phyloP scores from a whole-genome alignment of 1,140 invertebrate genomes.

The Bombus terrestris region DNA sequence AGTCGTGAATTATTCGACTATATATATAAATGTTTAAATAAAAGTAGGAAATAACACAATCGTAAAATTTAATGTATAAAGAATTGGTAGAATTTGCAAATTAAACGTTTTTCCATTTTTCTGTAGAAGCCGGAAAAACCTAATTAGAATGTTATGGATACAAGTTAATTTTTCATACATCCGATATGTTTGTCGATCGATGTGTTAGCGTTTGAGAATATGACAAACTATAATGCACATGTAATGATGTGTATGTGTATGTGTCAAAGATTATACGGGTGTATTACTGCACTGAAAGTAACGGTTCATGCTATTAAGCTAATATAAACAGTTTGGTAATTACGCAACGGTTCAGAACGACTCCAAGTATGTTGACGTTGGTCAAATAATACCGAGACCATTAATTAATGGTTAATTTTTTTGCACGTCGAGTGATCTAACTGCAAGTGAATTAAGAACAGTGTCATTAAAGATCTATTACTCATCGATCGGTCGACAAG shows the following conservation, averaged over 20 bases:
- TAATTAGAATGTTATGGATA: no score
- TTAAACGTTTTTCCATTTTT: background rate
- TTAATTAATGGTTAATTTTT: conserved; percentile 25
- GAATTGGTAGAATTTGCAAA: background rate
- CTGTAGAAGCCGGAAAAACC: background rate
- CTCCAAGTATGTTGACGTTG: conserved; percentile 20
- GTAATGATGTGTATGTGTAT: background rate
- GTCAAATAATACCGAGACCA: background rate
- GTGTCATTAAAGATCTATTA: background rate
- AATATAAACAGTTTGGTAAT: conserved; percentile 21
- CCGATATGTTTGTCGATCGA: background rate
- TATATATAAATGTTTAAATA: no score
- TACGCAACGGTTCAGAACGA: background rate
- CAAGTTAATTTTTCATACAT: background rate
- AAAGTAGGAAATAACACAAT: no score
- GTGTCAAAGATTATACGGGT: conserved; percentile 17
- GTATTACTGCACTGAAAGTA: conserved; percentile 5
- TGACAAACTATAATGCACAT: background rate
- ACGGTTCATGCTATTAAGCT: conserved; percentile 22
- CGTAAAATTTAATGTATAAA: no score
- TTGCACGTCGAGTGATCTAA: background rate
- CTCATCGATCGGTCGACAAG: background rate
- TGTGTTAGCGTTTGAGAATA: background rate
- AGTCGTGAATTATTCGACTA: no score
- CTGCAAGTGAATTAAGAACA: background rate